Evolutionary conservation across 2,797 vertebrate species (phyloP).

Genomic region (Glossophaga mutica): DNA sequence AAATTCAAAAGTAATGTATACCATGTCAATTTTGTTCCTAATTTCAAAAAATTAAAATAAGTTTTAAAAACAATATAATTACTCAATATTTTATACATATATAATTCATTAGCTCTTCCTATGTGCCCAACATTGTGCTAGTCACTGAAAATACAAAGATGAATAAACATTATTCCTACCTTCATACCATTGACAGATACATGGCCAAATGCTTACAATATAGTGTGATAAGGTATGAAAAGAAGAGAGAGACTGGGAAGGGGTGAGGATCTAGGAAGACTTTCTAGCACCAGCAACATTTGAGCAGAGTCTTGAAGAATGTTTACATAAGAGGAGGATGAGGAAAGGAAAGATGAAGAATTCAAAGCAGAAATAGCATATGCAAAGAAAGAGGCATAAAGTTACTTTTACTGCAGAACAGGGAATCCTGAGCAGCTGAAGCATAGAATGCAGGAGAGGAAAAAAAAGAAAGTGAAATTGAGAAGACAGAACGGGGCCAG

Average conservation of each 20-base stretch:
- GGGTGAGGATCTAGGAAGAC: neutral
- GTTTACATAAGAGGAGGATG: neutral
- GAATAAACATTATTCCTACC: neutral
- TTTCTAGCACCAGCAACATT: neutral
- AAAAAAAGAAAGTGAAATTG: neutral
- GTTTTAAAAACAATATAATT: neutral
- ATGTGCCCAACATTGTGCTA: neutral
- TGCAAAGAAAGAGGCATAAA: neutral
- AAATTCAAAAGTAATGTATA: neutral
- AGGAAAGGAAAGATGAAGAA: neutral
- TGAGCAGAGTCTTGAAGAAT: neutral
- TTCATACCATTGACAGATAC: neutral
- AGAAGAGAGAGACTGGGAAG: neutral
- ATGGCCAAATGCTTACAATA: neutral
- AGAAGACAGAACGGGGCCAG: neutral
- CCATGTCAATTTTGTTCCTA: neutral
- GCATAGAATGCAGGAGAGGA: neutral
- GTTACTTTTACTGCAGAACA: neutral
- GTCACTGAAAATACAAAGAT: neutral
- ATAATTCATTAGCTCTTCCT: neutral
- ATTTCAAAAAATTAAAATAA: slow-evolving; percentile 9
- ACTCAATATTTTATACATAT: neutral
- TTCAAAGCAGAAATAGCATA: neutral
- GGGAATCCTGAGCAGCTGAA: neutral
- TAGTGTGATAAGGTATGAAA: too few species aligned